Base-by-base conservation (phyloP, 2,113 vertebrate species). In the Fulica atra region DNA sequence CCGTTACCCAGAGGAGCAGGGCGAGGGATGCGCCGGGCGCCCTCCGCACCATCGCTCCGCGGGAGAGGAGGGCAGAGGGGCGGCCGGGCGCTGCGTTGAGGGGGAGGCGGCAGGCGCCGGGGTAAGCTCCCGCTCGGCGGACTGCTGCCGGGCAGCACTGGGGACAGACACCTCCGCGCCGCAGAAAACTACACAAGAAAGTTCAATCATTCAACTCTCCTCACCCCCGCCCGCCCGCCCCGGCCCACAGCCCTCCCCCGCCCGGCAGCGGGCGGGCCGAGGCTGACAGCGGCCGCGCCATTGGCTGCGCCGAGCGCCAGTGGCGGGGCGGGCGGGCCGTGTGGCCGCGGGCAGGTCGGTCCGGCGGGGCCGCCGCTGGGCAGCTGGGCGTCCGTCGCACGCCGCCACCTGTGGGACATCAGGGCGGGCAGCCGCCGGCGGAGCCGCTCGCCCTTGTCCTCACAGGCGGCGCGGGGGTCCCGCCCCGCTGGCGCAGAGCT, bases 1-100 rank as follows among this genome's bases (percentile, higher is more conserved):
- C 97, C 46, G 98, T 98, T 98, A 99, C 98, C 98, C 99, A 99
- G 82, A 99, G 91, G 89, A 98, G 98, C 76, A 99, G 96, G 82
- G 95, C 95, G 96, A 98, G 93, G 36, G 98, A 95, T 88, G 88
- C 97, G 85, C 91, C 96, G 93, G 97, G 92, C 82, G 96, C 98
- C 97, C 97, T 88, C 81, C 77, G 91, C 96, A 97, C 98, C 98
- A 99, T 99, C 91, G 95, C 98, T 95, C 81, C 16, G 93, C 68
- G 38, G 81, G 88, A 65, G 38, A 86, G 33, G 57, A 71, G 46
- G 64, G 86, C 86, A 81, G 51, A 60, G 79, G 81, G 36, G 71
- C 64, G 51, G 86, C 69, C 83, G 40, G 68, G 94, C 83, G 64
- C 74, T 46, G 76, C 35, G 19, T 18, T 8, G 44, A 16, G 16